Evolutionary conservation across 2,888 invertebrate species (phyloP).

Genomic region (Thera britannica): DNA sequence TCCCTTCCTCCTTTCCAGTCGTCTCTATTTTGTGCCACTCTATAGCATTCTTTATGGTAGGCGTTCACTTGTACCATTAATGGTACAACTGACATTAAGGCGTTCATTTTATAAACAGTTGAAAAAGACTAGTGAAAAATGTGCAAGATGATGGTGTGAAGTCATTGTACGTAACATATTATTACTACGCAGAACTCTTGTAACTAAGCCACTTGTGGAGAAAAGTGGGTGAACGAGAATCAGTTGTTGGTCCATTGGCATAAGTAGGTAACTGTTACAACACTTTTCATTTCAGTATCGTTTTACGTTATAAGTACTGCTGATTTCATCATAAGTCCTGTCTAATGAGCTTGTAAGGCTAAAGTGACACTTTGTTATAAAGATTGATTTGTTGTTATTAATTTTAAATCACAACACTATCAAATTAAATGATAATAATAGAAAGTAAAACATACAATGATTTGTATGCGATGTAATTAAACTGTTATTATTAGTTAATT

Average conservation of each 20-base stretch:
- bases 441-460: no score
- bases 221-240: slow-evolving; percentile 75
- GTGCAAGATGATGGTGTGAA: no score
- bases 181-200: slow-evolving; percentile 10
- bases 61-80: no score
- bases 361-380: slow-evolving; percentile 16
- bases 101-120: no score
- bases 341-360: slow-evolving; percentile 19
- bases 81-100: no score
- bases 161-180: background rate
- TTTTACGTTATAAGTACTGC: slow-evolving; percentile 37
- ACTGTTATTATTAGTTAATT: no score
- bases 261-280: slow-evolving; percentile 26
- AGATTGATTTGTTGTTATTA: slow-evolving; percentile 3
- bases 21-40: no score
- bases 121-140: no score
- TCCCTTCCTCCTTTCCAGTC: no score
- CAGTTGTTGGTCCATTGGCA: slow-evolving; percentile 28
- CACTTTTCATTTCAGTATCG: slow-evolving; percentile 30
- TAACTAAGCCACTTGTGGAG: slow-evolving; percentile 59
- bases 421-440: no score
- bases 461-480: no score
- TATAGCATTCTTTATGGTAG: no score
- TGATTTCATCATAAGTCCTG: slow-evolving; percentile 41
- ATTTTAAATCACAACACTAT: background rate